These are phyloP conservation scores for Hystrix cristata DNA, from an alignment of 2,113 vertebrate species.

Conservation along the genomic window DNA sequence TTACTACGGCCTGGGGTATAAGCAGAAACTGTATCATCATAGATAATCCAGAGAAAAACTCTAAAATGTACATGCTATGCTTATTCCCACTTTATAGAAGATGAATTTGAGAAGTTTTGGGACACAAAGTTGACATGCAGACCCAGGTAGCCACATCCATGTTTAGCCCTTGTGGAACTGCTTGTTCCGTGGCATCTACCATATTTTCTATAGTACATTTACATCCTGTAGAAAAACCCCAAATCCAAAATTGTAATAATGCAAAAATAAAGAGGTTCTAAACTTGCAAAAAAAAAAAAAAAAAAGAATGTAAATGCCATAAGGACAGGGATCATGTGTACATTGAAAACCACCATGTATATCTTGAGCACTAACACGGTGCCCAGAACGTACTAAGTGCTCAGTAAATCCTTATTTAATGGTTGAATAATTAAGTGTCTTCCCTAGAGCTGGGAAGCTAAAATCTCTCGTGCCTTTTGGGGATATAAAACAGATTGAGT, in stretches of 20 bases:
- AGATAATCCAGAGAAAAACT: background rate
- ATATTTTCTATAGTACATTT: background rate
- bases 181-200: background rate
- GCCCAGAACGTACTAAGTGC: background rate
- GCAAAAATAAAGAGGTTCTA: too few relatives aligned
- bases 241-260: too few relatives aligned
- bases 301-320: background rate
- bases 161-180: too few relatives aligned
- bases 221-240: background rate
- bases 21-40: background rate
- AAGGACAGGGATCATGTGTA: background rate
- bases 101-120: background rate
- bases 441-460: background rate
- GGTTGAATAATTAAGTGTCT: background rate
- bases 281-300: too few relatives aligned
- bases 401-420: slow-evolving; percentile 5
- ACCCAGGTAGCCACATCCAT: background rate
- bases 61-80: background rate
- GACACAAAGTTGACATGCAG: background rate
- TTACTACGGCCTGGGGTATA: background rate
- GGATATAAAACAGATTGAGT: background rate
- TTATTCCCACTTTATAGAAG: background rate
- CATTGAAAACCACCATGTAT: background rate
- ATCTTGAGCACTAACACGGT: background rate
- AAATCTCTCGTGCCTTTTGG: background rate